Percentiles rank a stretch among this genome's conserved stretches.
These are phyloP conservation scores for Rhimphoctona megacephalus DNA, from an alignment of 2,888 invertebrate species.

Conservation along the genomic window DNA sequence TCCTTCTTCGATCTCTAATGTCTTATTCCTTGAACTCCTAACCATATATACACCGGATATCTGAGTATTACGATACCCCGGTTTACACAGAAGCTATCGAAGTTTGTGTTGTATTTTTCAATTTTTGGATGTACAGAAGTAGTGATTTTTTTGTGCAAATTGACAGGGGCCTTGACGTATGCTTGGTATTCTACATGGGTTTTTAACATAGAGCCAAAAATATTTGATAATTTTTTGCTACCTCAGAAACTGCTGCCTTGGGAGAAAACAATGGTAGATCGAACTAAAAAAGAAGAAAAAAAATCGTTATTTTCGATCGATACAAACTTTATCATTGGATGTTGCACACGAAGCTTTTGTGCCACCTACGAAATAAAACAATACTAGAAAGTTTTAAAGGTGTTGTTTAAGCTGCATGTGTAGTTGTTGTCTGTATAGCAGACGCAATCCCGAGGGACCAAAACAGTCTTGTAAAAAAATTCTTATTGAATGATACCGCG, in stretches of 20 bases:
- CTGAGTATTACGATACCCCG: not conserved
- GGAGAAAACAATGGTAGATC: not conserved
- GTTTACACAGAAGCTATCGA: not conserved
- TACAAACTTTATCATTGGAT: too few relatives aligned
- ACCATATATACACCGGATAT: not conserved
- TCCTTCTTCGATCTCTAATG: conserved; percentile 38
- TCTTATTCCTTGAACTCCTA: conserved; percentile 24
- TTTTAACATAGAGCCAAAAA: too few relatives aligned
- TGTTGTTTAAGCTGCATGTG: not conserved
- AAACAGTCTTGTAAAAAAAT: conserved; percentile 46
- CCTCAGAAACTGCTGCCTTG: too few relatives aligned
- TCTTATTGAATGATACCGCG: conserved; percentile 36
- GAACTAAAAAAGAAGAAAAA: not conserved
- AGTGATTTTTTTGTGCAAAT: not conserved
- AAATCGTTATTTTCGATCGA: not conserved
- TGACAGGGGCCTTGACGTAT: too few relatives aligned
- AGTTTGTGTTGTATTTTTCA: not conserved
- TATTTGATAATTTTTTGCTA: too few relatives aligned
- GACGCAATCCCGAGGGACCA: not conserved
- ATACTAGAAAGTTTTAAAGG: not conserved
- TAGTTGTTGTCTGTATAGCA: not conserved
- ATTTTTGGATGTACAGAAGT: not conserved
- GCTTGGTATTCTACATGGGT: too few relatives aligned
- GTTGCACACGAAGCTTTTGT: not conserved
- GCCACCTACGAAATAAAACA: conserved; percentile 25